phyloP scores from a whole-genome alignment of 2,797 vertebrate genomes.

The Sebastiscus tertius region DNA sequence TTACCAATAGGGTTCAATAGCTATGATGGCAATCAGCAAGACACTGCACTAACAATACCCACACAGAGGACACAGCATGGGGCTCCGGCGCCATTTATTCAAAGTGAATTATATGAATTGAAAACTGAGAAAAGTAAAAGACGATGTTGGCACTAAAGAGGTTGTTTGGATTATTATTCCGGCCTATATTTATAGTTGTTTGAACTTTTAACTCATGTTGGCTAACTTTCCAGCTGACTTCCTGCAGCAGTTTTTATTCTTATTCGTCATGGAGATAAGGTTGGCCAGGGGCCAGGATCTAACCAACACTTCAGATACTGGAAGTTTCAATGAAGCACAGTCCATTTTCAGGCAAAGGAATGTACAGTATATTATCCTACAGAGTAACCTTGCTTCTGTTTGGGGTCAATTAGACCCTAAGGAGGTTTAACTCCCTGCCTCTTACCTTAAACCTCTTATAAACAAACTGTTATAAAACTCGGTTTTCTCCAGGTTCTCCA shows the following conservation, averaged over 20 bases:
- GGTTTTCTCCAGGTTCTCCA: too few relatives aligned
- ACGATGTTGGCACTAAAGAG: slow-evolving; percentile 2
- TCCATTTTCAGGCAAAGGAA: background rate
- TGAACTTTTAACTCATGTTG: slow-evolving; percentile 24
- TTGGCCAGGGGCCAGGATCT: background rate
- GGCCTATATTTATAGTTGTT: background rate
- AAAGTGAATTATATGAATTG: slow-evolving; percentile 61
- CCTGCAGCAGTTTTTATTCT: background rate
- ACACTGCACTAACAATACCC: slow-evolving; percentile 74
- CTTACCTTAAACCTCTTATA: background rate
- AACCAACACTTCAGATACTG: background rate
- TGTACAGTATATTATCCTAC: background rate
- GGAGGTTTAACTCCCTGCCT: background rate
- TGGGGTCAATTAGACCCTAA: background rate
- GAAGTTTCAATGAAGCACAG: background rate
- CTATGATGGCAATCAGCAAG: slow-evolving; percentile 82
- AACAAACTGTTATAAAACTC: too few relatives aligned
- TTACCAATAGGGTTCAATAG: slow-evolving; percentile 81
- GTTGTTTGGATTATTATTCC: slow-evolving; percentile 11
- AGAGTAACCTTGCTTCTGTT: background rate
- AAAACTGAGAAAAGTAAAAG: slow-evolving; percentile 37
- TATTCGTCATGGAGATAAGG: background rate
- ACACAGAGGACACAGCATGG: slow-evolving; percentile 47
- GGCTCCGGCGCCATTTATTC: slow-evolving; percentile 45
- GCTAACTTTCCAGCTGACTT: slow-evolving; percentile 40